Base-by-base conservation (phyloP, 2,888 invertebrate species). In the Diaphora mendica region DNA sequence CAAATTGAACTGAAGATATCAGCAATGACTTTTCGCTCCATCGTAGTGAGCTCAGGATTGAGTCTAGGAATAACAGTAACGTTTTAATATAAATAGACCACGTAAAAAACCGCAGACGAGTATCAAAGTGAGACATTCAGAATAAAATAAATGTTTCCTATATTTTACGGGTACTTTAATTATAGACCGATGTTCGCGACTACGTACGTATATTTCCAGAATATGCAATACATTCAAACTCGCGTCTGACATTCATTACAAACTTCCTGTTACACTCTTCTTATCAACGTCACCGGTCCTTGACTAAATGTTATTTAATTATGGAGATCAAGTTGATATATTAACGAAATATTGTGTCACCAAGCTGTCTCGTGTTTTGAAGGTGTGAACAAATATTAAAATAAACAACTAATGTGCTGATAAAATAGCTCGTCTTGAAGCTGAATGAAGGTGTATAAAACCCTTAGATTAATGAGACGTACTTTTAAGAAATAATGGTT, bases 91-190 rank as follows among this genome's bases (percentile, higher is more conserved):
- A 76, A 80, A 83, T 77, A 81, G 73, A 82, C 64, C 80, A 77
- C 74, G 71, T 70, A 59, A 82, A 77, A 70, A 68, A 72, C 74
- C 65, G 55, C 68, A 71, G 68, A 77, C 66, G 71, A 73, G 69
- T 65, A 72, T 77, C 67, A n/a, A 72, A 82, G 70, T 80, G 78
- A 78, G 75, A 82, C 80, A 77, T 79, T 84, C 73, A 73, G 44
- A 70, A 51, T 35, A 76, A 82, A 82, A 82, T 78, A 69, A 79
- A 83, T 80, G 82, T 70, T 69, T 30, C 71, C 82, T 83, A 75
- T 80, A 79, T 77, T 70, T 80, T 75, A 72, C 74, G 76, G 39
- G 69, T 44, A 73, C 70, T 78, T 77, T 82, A 83, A 84, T 79
- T 83, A 83, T 84, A 82, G 80, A 77, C 65, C 66, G 77, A 72